phyloP scores from a whole-genome alignment of 2,797 vertebrate genomes.

The Ataeniobius toweri region DNA sequence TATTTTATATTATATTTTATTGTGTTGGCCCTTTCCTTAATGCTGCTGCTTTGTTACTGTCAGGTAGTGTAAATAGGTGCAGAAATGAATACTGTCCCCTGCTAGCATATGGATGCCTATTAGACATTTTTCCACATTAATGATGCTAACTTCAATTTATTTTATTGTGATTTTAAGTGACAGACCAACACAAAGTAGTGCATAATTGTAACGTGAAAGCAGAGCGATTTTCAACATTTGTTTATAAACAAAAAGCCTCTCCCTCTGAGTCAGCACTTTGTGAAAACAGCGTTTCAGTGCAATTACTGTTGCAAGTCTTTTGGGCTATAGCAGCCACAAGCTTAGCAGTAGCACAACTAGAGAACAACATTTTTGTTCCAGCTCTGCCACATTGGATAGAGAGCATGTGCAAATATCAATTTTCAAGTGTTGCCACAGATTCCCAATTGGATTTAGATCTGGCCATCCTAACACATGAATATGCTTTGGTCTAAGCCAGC shows the following conservation, averaged over 20 bases:
- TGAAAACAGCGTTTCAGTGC: too few species aligned
- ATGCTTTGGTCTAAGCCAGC: background rate
- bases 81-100: background rate
- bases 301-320: background rate
- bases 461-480: background rate
- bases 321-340: background rate
- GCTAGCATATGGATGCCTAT: background rate
- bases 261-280: background rate
- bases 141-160: background rate
- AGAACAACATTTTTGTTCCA: background rate
- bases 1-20: constrained; percentile 38
- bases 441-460: background rate
- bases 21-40: constrained; percentile 17
- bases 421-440: background rate
- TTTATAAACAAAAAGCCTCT: background rate
- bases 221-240: background rate
- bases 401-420: background rate
- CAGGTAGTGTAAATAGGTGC: constrained; percentile 7
- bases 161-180: background rate
- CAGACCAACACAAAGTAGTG: background rate
- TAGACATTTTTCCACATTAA: background rate
- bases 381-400: background rate
- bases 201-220: background rate
- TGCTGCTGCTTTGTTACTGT: constrained; percentile 11
- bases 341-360: background rate